Evolutionary conservation across 2,113 vertebrate genomes (phyloP).

Genomic region (Elgaria multicarinata): DNA sequence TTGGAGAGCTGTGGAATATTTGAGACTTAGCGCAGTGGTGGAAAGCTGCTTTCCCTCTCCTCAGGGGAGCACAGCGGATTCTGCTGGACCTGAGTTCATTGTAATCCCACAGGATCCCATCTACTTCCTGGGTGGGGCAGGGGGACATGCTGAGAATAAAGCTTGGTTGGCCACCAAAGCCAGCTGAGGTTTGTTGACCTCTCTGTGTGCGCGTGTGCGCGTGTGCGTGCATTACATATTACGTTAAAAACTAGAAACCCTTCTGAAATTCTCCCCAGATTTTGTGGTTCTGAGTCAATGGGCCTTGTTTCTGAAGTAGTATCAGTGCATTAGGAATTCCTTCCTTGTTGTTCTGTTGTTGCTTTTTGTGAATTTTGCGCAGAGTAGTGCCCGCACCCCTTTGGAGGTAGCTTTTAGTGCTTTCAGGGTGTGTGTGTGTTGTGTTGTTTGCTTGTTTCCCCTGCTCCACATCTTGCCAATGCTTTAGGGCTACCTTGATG

Average conservation of each 20-base stretch:
- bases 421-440: too few relatives aligned
- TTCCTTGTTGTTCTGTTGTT: neutral
- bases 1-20: too few relatives aligned
- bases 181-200: too few relatives aligned
- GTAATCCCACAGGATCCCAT: too few relatives aligned
- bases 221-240: neutral
- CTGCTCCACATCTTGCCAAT: neutral
- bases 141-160: too few relatives aligned
- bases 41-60: too few relatives aligned
- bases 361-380: neutral
- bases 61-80: too few relatives aligned
- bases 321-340: neutral
- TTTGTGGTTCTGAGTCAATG: neutral
- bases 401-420: neutral
- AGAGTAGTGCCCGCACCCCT: too few relatives aligned
- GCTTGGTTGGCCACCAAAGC: too few relatives aligned
- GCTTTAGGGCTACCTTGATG: neutral
- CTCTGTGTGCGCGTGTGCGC: neutral
- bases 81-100: too few relatives aligned
- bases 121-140: too few relatives aligned
- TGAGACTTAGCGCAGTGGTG: too few relatives aligned
- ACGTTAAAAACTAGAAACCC: neutral
- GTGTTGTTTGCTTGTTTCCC: neutral
- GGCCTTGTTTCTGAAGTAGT: neutral
- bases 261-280: neutral